Percentiles rank a stretch among this genome's conserved stretches.
phyloP scores from a whole-genome alignment of 2,888 invertebrate species.

The Andricus curvator region DNA sequence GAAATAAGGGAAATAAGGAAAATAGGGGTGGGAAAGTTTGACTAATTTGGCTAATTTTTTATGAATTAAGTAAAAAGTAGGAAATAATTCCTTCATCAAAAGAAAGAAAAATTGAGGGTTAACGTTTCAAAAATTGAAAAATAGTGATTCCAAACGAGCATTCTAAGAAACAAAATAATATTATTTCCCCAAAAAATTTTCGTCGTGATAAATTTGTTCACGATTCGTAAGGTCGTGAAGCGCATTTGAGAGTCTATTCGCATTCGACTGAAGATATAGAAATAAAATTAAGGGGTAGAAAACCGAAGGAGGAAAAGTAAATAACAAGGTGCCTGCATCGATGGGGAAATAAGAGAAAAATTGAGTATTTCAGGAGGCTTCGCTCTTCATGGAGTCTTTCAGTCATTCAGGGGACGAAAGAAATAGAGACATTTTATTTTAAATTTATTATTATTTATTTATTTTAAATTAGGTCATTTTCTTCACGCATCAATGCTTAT shows the following conservation, averaged over 20 bases:
- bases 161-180: too few species aligned
- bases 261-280: background rate
- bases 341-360: background rate
- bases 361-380: background rate
- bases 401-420: background rate
- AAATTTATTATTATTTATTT: too few species aligned
- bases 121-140: too few species aligned
- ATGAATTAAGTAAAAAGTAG: too few species aligned
- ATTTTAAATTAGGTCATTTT: background rate
- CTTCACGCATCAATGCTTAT: background rate
- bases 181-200: too few species aligned
- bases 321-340: background rate
- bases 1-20: too few species aligned
- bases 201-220: background rate
- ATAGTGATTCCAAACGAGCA: too few species aligned
- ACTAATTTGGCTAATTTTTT: too few species aligned
- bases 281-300: background rate
- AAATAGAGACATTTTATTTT: background rate
- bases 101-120: too few species aligned
- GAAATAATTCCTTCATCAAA: too few species aligned
- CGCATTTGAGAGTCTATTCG: background rate
- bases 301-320: background rate
- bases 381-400: background rate
- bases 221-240: background rate
- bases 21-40: too few species aligned